These are phyloP conservation scores for Drosophila micromelanica DNA, from an alignment of 1,140 invertebrate species.

Conservation along the genomic window DNA sequence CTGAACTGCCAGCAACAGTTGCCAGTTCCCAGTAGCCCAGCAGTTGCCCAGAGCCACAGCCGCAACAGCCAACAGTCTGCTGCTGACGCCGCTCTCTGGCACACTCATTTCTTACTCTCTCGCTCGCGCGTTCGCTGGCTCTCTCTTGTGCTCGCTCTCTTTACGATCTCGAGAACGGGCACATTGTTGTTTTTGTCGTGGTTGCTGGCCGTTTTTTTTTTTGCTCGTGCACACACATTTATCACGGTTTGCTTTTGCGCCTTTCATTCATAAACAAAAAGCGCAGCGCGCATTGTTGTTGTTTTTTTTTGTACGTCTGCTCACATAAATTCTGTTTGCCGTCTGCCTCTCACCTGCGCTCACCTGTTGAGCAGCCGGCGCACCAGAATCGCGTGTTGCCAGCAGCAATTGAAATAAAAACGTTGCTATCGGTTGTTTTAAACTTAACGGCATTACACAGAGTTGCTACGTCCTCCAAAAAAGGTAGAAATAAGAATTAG, in stretches of 20 bases:
- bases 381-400: conserved; percentile 39
- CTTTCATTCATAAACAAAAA: conserved; percentile 81
- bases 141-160: conserved; percentile 13
- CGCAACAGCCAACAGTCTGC: conserved; percentile 21
- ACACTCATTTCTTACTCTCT: conserved; percentile 29
- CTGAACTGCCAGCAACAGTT: conserved; percentile 47
- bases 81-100: conserved; percentile 9
- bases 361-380: conserved; percentile 64
- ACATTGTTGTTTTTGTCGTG: conserved; percentile 25
- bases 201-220: conserved; percentile 39
- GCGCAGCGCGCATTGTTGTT: conserved; percentile 47
- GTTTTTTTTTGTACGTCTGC: conserved; percentile 3
- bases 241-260: conserved; percentile 66
- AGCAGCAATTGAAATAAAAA: conserved; percentile 7
- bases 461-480: not conserved
- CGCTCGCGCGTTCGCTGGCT: conserved; percentile 6
- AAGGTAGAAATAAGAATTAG: too few relatives aligned
- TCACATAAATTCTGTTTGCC: not conserved
- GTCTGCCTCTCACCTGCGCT: conserved; percentile 26
- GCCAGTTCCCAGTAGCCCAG: conserved; percentile 18
- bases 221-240: conserved; percentile 58
- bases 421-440: conserved; percentile 17
- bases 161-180: conserved; percentile 6
- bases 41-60: conserved; percentile 17
- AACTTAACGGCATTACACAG: conserved; percentile 23